These are phyloP conservation scores for Itoplectis maculator DNA, from an alignment of 2,888 invertebrate genomes.

Conservation along the genomic window DNA sequence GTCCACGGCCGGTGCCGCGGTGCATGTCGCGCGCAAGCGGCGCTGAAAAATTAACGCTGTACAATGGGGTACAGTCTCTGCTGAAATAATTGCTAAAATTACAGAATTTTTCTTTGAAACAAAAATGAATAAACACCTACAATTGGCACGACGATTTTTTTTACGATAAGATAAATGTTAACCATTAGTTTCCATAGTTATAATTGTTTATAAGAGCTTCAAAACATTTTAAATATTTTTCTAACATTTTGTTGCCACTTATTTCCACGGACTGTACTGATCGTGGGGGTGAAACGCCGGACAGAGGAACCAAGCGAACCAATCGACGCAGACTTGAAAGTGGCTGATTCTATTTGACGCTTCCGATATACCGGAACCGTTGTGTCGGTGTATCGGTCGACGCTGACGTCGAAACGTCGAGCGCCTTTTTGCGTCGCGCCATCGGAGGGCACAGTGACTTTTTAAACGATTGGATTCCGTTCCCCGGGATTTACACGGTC, in stretches of 20 bases:
- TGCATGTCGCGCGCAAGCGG: slow-evolving; percentile 2
- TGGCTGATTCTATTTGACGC: not conserved
- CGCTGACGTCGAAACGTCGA: not conserved
- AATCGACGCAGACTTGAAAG: too few relatives aligned
- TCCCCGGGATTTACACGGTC: not conserved
- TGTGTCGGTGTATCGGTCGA: not conserved
- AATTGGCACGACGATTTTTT: too few relatives aligned
- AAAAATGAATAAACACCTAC: not conserved
- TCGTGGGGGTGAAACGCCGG: too few relatives aligned
- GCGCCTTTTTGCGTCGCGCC: not conserved
- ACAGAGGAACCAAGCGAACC: too few relatives aligned
- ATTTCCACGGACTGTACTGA: too few relatives aligned
- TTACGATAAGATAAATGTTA: too few relatives aligned
- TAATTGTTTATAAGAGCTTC: too few relatives aligned
- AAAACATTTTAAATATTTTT: too few relatives aligned
- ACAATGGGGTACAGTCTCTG: slow-evolving; percentile 6
- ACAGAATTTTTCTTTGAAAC: not conserved
- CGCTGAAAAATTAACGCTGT: slow-evolving; percentile 16
- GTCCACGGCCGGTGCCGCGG: not conserved
- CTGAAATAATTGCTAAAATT: not conserved
- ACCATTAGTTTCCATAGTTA: too few relatives aligned
- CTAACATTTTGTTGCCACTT: too few relatives aligned
- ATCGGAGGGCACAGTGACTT: not conserved
- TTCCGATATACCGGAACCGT: not conserved
- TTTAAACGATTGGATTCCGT: not conserved